Conservation (phyloP, 1,140 invertebrate genomes). For the honey bee (Apis mellifera) region DNA sequence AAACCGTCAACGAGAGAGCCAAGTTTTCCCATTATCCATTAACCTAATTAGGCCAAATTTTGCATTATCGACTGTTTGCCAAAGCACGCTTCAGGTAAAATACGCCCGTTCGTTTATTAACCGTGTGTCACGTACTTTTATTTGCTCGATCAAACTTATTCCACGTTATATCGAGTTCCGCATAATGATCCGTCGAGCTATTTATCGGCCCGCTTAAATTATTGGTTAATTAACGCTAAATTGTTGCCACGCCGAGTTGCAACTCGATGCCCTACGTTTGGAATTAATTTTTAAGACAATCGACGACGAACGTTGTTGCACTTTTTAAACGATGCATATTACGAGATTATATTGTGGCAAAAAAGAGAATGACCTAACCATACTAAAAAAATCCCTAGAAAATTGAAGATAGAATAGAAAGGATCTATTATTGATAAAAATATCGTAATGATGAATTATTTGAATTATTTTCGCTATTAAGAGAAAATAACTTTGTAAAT, state of each 20-base stretch:
- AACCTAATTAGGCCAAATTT: conserved; percentile 77
- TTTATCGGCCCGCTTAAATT: conserved; percentile 4
- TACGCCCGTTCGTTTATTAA: conserved; percentile 29
- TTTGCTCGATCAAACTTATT: not conserved
- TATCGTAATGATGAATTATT: too few species aligned
- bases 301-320: too few species aligned
- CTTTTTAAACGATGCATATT: not conserved
- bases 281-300: not conserved
- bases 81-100: conserved; percentile 46
- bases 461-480: too few species aligned
- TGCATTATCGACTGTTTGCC: conserved; percentile 68
- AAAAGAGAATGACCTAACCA: not conserved
- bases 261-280: not conserved
- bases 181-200: not conserved
- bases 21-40: conserved; percentile 79
- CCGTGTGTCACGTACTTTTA: not conserved
- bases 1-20: conserved; percentile 73
- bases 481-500: too few species aligned
- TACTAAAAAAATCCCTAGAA: too few species aligned
- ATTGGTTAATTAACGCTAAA: conserved; percentile 14
- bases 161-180: not conserved
- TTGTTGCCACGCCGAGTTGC: not conserved
- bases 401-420: too few species aligned
- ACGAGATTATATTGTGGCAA: not conserved
- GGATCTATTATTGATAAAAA: too few species aligned